Evolutionary conservation across 2,888 invertebrate species (phyloP), one percentile per base, ranked within the genome.

Genomic region (Timandra comae): DNA sequence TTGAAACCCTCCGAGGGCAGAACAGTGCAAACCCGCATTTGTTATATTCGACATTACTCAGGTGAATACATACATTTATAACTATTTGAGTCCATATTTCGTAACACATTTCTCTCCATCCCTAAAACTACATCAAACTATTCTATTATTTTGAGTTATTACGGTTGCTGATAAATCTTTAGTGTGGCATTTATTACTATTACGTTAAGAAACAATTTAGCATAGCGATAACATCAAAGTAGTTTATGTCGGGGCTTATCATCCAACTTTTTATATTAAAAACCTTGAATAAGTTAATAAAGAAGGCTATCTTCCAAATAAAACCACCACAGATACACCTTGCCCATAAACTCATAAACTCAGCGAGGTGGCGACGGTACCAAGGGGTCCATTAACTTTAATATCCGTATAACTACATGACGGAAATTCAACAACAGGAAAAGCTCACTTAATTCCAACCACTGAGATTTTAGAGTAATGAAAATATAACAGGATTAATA

Each of bases 371-470:
- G 63, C 57, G 59, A 49, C 58, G 56, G 49, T 59, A 56, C 52
- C 58, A 59, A 61, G 63, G 56, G 65, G 55, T 64, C 74, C 76
- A 80, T 80, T 79, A 77, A 79, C 64, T 78, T 78, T 78, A 76
- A 75, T 68, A 61, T 62, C 63, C 64, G 69, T 73, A 73, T 73
- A 76, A 71, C 75, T 76, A 71, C 63, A 74, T 74, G 69, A 67
- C 65, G 61, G 71, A 76, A 74, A 70, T 70, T 70, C 65, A 67
- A 64, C 63, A 70, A 72, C 71, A 67, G 69, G 63, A 67, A 78
- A 75, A 75, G 71, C 70, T 73, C 71, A 75, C 75, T 72, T 71
- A 72, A 72, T 70, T 59, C 58, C 42, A 45, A 59, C 23, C 3
- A 27, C 12, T 23, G 21, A 8, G 12, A 12, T 12, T 20, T 32